Evolutionary conservation across 2,797 vertebrate genomes (phyloP).

Genomic region (Margarornis squamiger): DNA sequence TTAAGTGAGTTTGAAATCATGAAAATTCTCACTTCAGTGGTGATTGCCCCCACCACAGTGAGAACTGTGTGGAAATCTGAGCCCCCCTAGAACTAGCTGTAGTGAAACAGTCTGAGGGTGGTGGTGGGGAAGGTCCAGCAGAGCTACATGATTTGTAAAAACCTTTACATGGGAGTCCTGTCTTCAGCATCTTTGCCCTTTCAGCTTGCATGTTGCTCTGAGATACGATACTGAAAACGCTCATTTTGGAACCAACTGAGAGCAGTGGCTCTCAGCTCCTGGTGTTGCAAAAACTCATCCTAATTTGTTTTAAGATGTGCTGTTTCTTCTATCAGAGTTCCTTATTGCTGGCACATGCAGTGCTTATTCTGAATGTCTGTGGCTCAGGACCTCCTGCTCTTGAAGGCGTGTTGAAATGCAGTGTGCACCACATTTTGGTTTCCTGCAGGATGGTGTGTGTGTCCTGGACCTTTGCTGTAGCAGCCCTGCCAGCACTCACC

Average conservation of each 20-base stretch:
- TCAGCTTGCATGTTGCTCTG: background rate
- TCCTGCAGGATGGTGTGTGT: background rate
- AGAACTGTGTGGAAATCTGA: background rate
- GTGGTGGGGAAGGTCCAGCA: background rate
- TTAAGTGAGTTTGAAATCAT: background rate
- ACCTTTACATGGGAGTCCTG: background rate
- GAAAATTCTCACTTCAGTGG: background rate
- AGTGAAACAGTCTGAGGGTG: background rate
- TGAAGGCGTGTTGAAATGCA: fast-evolving
- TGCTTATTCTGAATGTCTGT: background rate
- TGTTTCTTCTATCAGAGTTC: background rate
- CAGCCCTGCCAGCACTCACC: background rate
- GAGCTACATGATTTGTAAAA: background rate
- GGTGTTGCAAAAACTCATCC: background rate
- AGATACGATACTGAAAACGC: background rate
- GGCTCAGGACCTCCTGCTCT: fast-evolving
- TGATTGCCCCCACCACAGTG: fast-evolving
- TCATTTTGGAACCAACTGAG: background rate
- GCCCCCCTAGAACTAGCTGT: background rate
- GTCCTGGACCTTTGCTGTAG: fast-evolving
- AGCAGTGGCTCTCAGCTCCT: background rate
- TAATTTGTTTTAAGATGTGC: background rate
- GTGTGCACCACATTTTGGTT: background rate
- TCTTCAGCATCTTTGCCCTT: background rate
- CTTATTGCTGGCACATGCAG: background rate